phyloP scores from a whole-genome alignment of 1,140 invertebrate species.

The Aplysia californica region DNA sequence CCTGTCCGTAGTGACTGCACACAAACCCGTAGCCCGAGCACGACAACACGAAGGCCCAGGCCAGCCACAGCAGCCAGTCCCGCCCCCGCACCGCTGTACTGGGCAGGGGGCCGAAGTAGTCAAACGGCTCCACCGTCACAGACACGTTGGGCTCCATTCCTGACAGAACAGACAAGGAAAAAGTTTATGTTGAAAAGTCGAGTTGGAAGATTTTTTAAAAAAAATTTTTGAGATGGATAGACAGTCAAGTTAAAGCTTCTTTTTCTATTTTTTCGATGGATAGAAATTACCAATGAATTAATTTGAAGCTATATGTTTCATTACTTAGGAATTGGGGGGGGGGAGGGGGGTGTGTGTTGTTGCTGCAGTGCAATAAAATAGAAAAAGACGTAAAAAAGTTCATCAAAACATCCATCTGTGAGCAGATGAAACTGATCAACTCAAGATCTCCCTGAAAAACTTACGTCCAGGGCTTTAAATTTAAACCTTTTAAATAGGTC shows the following conservation, averaged over 20 bases:
- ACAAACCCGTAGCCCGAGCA: constrained; percentile 82
- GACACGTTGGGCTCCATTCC: constrained; percentile 75
- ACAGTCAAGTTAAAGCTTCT: not conserved
- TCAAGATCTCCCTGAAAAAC: too few species aligned
- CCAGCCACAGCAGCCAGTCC: constrained; percentile 85
- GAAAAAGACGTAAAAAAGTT: too few species aligned
- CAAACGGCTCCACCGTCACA: constrained; percentile 79
- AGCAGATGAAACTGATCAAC: too few species aligned
- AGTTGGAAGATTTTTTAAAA: not conserved
- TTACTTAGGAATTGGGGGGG: too few species aligned
- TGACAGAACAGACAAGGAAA: constrained; percentile 38
- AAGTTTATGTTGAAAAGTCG: not conserved
- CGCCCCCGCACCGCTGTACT: constrained; percentile 77
- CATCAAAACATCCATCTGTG: too few species aligned
- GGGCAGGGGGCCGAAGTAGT: constrained; percentile 83
- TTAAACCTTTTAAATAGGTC: too few species aligned
- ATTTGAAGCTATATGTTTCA: not conserved
- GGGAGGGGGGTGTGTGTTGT: too few species aligned
- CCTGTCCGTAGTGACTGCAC: constrained; percentile 81
- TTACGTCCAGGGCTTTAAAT: too few species aligned
- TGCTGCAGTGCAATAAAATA: too few species aligned
- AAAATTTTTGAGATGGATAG: not conserved
- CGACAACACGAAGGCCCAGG: constrained; percentile 87
- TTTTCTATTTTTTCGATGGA: constrained; percentile 4
- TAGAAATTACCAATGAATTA: not conserved